Base-by-base conservation (phyloP, 1,140 invertebrate genomes). In the Penaeus japonicus region DNA sequence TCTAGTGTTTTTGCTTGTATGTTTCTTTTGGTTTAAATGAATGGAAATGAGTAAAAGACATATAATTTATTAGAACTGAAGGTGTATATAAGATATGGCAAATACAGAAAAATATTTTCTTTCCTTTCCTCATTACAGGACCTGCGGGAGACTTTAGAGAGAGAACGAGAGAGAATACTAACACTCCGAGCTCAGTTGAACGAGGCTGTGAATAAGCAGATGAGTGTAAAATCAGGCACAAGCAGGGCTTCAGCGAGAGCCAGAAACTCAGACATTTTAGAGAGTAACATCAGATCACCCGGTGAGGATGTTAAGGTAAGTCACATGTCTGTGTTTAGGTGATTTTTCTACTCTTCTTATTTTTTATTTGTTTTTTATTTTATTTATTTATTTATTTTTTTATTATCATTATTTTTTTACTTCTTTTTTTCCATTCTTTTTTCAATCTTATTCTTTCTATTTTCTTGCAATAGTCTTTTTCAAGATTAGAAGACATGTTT, bases 91-190 rank as follows among this genome's bases (percentile, higher is more conserved):
- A 12, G 62, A 15, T 15, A 47, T 30, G 27, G 62, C 62, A 65
- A 77, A 77, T 77, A 77, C 7, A 77, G 10, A 0, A 30, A 0
- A 22, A 30, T 30, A 35, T 79, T 53, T 73, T 3, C 15, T 75
- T 32, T 54, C 22, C 32, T 20, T 75, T 30, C 47, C 47, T 47
- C 47, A 7, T 12, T 47, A n/a, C 83, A 85, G 85, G 85, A 81
- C 55, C 57, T 87, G n/a, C 77, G 78, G 39, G 53, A 47, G 15
- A 59, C 75, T 62, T 32, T 80, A 39, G 85, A 87, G 10, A 87
- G 53, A 4, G 85, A 87, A 80, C 77, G 85, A 10, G 85, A 80
- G n/a, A 87, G 35, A 30, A 80, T 80, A 32, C 17, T 87, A 39
- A 53, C 7, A 5, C 77, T 87, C 3, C 70, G 55, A 39, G 30